Percentiles rank a stretch among this genome's conserved stretches.
Evolutionary conservation across 2,113 vertebrate genomes (phyloP).

Genomic region (Channa argus): DNA sequence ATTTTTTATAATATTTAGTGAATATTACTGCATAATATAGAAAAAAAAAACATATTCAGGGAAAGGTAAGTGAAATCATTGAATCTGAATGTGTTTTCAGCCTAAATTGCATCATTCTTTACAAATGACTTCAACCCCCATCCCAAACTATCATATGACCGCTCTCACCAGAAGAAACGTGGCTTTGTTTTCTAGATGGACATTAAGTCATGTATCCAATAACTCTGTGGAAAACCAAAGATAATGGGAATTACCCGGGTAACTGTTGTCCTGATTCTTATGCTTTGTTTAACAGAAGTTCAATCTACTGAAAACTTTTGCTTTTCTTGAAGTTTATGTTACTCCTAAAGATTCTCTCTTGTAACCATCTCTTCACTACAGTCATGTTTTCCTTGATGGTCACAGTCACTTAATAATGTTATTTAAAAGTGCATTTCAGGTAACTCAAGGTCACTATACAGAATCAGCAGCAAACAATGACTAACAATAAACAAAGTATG

Average conservation of each 20-base stretch:
- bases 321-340: not conserved
- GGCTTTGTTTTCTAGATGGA: slow-evolving; percentile 61
- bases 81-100: slow-evolving; percentile 61
- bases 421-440: too few relatives aligned
- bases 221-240: slow-evolving; percentile 50
- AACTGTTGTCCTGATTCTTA: not conserved
- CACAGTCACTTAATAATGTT: too few relatives aligned
- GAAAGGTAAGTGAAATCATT: slow-evolving; percentile 30
- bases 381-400: too few relatives aligned
- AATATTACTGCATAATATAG: not conserved
- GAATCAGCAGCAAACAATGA: too few relatives aligned
- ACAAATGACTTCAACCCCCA: slow-evolving; percentile 46
- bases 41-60: slow-evolving; percentile 5
- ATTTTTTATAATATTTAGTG: too few relatives aligned
- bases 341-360: not conserved
- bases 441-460: too few relatives aligned
- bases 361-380: too few relatives aligned
- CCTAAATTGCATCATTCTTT: slow-evolving; percentile 59
- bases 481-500: too few relatives aligned
- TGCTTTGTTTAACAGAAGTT: not conserved
- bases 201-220: slow-evolving; percentile 42
- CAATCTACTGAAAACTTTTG: not conserved
- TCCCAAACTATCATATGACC: slow-evolving; percentile 67
- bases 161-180: slow-evolving; percentile 55
- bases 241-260: not conserved